phyloP scores from a whole-genome alignment of 1,140 invertebrate species.

The Leptopilina boulardi region DNA sequence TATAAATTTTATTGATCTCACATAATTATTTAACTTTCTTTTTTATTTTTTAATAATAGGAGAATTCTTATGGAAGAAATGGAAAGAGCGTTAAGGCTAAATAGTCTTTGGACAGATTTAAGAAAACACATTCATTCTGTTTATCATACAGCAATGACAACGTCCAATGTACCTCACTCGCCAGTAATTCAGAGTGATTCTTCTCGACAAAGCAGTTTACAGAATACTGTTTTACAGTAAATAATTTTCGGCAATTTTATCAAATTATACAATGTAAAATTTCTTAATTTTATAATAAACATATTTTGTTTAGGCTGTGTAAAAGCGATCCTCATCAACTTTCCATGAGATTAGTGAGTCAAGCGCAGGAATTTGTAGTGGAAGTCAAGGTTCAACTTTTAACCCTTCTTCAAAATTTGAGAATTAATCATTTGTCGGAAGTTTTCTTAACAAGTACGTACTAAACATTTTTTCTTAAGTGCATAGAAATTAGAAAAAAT shows the following conservation, averaged over 20 bases:
- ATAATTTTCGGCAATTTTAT: conserved; percentile 46
- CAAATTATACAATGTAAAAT: background rate
- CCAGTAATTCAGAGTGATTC: conserved; percentile 53
- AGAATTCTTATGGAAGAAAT: conserved; percentile 73
- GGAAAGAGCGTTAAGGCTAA: conserved; percentile 75
- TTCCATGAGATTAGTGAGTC: conserved; percentile 79
- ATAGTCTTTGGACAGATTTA: conserved; percentile 77
- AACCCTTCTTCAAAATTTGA: conserved; percentile 73
- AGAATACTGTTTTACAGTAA: conserved; percentile 61
- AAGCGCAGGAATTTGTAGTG: conserved; percentile 80
- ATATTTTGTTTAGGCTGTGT: conserved; percentile 76
- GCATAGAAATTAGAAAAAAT: conserved; percentile 9
- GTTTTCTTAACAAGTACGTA: conserved; percentile 76
- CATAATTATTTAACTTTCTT: conserved; percentile 3
- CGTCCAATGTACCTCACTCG: conserved; percentile 58
- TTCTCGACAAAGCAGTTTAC: conserved; percentile 56
- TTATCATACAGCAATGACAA: conserved; percentile 74
- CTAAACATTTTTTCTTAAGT: conserved; percentile 19
- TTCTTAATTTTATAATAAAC: conserved; percentile 36
- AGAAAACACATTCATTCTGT: conserved; percentile 75
- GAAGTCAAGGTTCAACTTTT: conserved; percentile 80
- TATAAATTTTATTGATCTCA: conserved; percentile 14
- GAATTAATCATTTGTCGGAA: conserved; percentile 76
- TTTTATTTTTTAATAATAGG: conserved; percentile 55
- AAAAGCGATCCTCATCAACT: conserved; percentile 79